Conservation (phyloP, 2,797 vertebrate species). For the Threskiornis aethiopicus region DNA sequence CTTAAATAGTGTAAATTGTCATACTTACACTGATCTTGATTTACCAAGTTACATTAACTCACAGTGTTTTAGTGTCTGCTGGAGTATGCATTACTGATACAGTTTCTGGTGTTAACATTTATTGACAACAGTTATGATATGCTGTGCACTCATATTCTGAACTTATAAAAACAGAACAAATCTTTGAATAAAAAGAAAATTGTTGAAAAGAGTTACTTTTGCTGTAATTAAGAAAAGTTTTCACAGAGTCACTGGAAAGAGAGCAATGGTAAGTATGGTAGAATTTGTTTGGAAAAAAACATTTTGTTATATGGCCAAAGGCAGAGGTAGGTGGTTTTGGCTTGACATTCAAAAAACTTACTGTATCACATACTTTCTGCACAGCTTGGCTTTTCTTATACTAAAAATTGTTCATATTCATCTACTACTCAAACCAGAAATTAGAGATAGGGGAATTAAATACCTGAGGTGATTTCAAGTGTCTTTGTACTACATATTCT, state of each 20-base stretch:
- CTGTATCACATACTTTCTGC: not conserved
- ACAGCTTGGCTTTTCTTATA: not conserved
- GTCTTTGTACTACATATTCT: not conserved
- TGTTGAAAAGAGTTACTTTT: not conserved
- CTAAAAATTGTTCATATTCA: not conserved
- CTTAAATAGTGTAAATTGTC: not conserved
- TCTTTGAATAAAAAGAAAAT: not conserved
- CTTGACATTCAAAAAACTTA: not conserved
- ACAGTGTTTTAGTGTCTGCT: accelerated
- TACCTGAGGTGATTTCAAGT: not conserved
- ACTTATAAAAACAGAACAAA: not conserved
- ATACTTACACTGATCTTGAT: not conserved
- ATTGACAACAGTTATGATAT: not conserved
- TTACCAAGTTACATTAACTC: not conserved
- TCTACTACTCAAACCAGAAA: not conserved
- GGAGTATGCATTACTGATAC: not conserved
- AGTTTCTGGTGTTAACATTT: not conserved
- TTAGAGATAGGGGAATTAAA: not conserved
- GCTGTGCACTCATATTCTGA: not conserved
- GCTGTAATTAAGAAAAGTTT: not conserved
- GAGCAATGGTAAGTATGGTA: not conserved
- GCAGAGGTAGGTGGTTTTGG: not conserved
- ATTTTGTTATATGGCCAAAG: not conserved
- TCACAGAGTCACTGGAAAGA: not conserved
- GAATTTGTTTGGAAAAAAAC: not conserved